Evolutionary conservation across 2,888 invertebrate species (phyloP).

Genomic region (Meloe dianella): DNA sequence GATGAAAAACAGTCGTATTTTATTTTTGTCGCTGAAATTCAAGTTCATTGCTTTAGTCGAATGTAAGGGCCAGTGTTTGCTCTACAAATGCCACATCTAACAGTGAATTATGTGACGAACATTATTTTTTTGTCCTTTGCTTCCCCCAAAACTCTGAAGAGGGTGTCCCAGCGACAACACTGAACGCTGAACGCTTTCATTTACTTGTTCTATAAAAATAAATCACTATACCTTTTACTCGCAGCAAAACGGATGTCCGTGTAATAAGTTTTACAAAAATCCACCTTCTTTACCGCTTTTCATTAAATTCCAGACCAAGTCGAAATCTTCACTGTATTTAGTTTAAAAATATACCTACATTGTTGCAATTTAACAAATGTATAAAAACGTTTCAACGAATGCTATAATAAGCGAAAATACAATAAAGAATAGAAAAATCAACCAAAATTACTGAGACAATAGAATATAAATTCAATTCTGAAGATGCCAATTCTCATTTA

Average conservation of each 20-base stretch:
- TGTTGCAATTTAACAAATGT: neutral
- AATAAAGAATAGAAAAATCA: conserved; percentile 11
- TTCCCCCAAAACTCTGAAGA: conserved; percentile 36
- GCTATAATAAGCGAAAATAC: neutral
- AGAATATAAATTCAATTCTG: conserved; percentile 10
- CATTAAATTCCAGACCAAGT: conserved; percentile 26
- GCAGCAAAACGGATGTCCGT: conserved; percentile 34
- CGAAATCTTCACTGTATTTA: conserved; percentile 26
- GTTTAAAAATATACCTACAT: conserved; percentile 1
- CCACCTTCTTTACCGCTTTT: conserved; percentile 32
- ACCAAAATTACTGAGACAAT: neutral
- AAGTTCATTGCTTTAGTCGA: conserved; percentile 37
- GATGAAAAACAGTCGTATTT: conserved; percentile 30
- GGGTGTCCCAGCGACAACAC: conserved; percentile 38
- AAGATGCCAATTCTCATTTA: conserved; percentile 24
- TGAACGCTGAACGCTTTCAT: conserved; percentile 40
- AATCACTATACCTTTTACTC: conserved; percentile 39
- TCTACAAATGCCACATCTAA: conserved; percentile 38
- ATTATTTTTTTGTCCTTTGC: conserved; percentile 40
- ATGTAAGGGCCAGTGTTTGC: conserved; percentile 35
- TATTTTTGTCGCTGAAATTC: conserved; percentile 35
- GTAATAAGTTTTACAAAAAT: conserved; percentile 38
- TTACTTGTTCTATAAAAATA: conserved; percentile 41
- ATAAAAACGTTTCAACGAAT: neutral
- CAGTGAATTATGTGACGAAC: conserved; percentile 41